Percentiles rank a stretch among this genome's conserved stretches.
These are phyloP conservation scores for Hecatera dysodea DNA, from an alignment of 2,888 invertebrate species.

Conservation along the genomic window DNA sequence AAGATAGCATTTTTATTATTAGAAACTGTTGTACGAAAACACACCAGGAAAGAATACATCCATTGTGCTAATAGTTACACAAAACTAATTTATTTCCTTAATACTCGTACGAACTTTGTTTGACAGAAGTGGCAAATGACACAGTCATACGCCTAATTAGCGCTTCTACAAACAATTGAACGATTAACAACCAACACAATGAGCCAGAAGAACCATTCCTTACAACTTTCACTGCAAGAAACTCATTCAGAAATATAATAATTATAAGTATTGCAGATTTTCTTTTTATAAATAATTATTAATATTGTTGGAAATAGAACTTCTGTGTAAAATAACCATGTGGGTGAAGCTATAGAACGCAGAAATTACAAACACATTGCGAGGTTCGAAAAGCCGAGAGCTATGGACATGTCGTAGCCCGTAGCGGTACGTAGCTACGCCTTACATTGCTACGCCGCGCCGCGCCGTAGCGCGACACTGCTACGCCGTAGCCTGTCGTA, in stretches of 20 bases:
- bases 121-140: neutral
- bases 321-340: neutral
- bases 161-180: neutral
- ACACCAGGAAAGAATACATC: neutral
- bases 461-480: neutral
- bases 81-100: neutral
- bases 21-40: neutral
- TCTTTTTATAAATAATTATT: no score
- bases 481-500: conserved; percentile 16
- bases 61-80: neutral
- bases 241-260: no score
- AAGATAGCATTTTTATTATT: neutral
- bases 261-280: neutral
- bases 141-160: neutral
- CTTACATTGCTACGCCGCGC: conserved; percentile 10
- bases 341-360: conserved; percentile 14
- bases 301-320: neutral
- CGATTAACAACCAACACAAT: neutral
- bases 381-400: neutral
- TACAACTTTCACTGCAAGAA: neutral
- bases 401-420: conserved; percentile 1
- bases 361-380: conserved; percentile 12
- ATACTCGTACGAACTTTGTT: conserved; percentile 10
- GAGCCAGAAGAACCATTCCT: neutral
- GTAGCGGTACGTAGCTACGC: conserved; percentile 20